Evolutionary conservation across 2,888 invertebrate genomes (phyloP).

Genomic region (Pheosia tremula): DNA sequence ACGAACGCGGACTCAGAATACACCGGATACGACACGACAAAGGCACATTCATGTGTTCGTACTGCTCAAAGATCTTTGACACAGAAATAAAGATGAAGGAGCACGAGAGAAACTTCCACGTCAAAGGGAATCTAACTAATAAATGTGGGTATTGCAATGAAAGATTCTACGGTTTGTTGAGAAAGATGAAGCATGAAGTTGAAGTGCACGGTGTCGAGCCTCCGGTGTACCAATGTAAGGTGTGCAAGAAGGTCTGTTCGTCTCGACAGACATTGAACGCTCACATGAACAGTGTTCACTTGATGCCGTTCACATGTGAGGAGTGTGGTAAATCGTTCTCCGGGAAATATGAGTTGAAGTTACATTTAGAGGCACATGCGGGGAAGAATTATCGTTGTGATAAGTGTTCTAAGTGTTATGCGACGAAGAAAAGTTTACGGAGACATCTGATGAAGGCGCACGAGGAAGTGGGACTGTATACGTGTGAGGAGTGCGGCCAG

Average conservation of each 20-base stretch:
- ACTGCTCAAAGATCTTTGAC: constrained; percentile 57
- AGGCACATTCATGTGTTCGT: constrained; percentile 37
- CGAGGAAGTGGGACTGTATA: constrained; percentile 44
- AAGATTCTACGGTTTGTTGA: constrained; percentile 44
- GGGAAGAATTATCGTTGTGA: constrained; percentile 44
- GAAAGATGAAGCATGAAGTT: constrained; percentile 45
- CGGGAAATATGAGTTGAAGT: constrained; percentile 35
- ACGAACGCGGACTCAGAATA: constrained; percentile 10
- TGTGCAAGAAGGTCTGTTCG: constrained; percentile 47
- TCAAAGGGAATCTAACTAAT: constrained; percentile 11
- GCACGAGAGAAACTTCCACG: constrained; percentile 45
- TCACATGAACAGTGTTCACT: constrained; percentile 49
- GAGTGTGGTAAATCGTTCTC: constrained; percentile 52
- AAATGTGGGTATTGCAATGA: constrained; percentile 55
- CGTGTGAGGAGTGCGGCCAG: constrained; percentile 48
- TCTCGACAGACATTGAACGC: constrained; percentile 27
- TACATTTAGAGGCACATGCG: constrained; percentile 44
- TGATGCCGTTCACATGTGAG: constrained; percentile 47
- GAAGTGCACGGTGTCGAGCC: constrained; percentile 44
- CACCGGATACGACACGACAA: constrained; percentile 23
- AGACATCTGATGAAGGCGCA: constrained; percentile 56
- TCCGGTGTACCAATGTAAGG: constrained; percentile 44
- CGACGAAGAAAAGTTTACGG: constrained; percentile 33
- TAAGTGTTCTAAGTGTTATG: constrained; percentile 47
- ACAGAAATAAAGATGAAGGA: constrained; percentile 46